phyloP scores from a whole-genome alignment of 2,888 invertebrate genomes.

The Dastarcus helophoroides region DNA sequence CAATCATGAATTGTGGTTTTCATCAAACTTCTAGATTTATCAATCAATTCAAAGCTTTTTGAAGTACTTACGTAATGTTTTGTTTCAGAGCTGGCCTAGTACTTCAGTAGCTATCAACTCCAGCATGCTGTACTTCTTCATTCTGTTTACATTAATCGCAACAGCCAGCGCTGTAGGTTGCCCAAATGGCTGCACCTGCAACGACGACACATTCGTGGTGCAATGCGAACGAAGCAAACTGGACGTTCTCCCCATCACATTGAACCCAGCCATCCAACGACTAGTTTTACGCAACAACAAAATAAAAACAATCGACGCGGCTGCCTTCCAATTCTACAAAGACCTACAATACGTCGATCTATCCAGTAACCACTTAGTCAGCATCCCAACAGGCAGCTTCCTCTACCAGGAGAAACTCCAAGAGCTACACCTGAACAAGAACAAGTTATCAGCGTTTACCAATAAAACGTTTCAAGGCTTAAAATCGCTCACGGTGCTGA shows the following conservation, averaged over 20 bases:
- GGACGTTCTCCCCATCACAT: slow-evolving; percentile 80
- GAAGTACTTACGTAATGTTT: too few species aligned
- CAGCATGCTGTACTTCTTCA: too few species aligned
- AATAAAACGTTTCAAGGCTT: slow-evolving; percentile 73
- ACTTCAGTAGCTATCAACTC: too few species aligned
- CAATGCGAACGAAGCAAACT: slow-evolving; percentile 76
- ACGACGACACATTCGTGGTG: slow-evolving; percentile 80
- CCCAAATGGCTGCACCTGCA: slow-evolving; percentile 78
- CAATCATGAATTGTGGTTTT: too few species aligned
- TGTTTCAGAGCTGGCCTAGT: too few species aligned
- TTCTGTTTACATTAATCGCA: slow-evolving; percentile 17
- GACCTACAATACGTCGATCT: slow-evolving; percentile 77
- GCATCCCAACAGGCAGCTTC: slow-evolving; percentile 69
- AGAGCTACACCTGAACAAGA: slow-evolving; percentile 72
- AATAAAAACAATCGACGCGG: slow-evolving; percentile 79
- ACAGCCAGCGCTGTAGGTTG: slow-evolving; percentile 56
- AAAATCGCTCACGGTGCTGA: slow-evolving; percentile 65
- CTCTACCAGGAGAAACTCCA: slow-evolving; percentile 69
- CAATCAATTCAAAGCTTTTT: too few species aligned
- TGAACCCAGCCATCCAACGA: slow-evolving; percentile 82
- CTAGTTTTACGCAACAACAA: slow-evolving; percentile 75
- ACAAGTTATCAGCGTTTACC: slow-evolving; percentile 70
- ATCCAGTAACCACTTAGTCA: slow-evolving; percentile 73
- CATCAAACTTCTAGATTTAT: too few species aligned
- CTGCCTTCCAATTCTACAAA: slow-evolving; percentile 79